Percentiles rank a stretch among this genome's conserved stretches.
Evolutionary conservation across 2,797 vertebrate genomes (phyloP).

Genomic region (Sebastes goodei): DNA sequence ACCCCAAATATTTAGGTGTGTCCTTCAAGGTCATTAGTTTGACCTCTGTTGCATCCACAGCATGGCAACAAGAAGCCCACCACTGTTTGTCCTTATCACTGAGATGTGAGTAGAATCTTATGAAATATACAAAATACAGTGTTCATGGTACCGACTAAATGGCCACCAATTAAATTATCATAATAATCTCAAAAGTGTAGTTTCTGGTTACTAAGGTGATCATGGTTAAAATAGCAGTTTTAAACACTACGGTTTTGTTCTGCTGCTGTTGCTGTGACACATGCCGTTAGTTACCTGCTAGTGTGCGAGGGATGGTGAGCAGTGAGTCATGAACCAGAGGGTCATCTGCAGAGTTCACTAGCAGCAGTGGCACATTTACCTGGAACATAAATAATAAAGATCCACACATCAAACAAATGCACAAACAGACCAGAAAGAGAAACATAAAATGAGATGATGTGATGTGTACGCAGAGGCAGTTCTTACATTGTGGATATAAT

Average conservation of each 20-base stretch:
- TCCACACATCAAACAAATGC: not conserved
- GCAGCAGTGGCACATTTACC: conserved; percentile 94
- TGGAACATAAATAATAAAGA: conserved; percentile 48
- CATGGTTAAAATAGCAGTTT: not conserved
- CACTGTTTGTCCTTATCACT: not conserved
- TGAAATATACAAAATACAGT: not conserved
- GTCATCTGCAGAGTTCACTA: conserved; percentile 96
- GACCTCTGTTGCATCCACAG: not conserved
- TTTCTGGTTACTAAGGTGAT: not conserved
- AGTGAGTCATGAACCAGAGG: conserved; percentile 95
- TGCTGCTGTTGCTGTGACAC: not conserved
- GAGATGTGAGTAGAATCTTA: not conserved
- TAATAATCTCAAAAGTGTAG: not conserved
- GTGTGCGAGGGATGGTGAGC: conserved; percentile 93
- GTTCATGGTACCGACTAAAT: not conserved
- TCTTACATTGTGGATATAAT: conserved; percentile 95
- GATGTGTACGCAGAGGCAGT: not conserved
- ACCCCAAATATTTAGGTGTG: not conserved
- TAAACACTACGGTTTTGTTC: not conserved
- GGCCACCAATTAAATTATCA: not conserved
- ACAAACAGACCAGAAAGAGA: not conserved
- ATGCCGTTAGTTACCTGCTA: conserved; percentile 86
- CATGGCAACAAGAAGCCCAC: not conserved
- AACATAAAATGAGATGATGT: not conserved
- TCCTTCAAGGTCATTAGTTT: not conserved